Percentiles rank a stretch among this genome's conserved stretches.
Conservation (phyloP, 1,140 invertebrate species). For the Neoseiulus cucumeris region DNA sequence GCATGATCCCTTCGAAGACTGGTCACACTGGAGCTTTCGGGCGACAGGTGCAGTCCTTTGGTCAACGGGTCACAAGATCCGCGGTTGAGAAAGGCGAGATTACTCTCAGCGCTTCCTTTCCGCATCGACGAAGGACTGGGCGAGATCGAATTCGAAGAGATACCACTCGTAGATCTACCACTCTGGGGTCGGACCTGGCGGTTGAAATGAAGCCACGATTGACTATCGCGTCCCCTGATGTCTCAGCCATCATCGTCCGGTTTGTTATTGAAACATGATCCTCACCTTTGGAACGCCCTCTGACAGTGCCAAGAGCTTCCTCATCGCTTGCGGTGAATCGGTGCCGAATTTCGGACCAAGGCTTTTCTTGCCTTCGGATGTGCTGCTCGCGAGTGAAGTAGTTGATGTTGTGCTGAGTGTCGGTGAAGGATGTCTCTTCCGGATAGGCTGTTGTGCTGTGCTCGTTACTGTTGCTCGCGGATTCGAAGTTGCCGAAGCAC, state of each 20-base stretch:
- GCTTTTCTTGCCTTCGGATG: constrained; percentile 25
- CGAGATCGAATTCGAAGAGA: neutral
- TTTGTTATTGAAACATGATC: neutral
- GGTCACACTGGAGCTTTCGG: neutral
- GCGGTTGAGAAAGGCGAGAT: neutral
- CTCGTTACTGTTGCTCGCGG: neutral
- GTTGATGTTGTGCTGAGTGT: constrained; percentile 71
- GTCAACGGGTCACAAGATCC: neutral
- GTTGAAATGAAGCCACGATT: neutral
- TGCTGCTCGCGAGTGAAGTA: constrained; percentile 36
- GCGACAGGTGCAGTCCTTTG: neutral
- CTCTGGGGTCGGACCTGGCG: neutral
- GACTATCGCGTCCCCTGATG: too few relatives aligned
- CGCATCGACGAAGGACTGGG: neutral
- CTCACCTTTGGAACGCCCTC: constrained; percentile 24
- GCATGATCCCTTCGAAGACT: constrained; percentile 9
- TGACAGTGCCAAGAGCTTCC: constrained; percentile 71
- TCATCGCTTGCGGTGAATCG: constrained; percentile 80
- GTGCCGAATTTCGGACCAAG: constrained; percentile 45
- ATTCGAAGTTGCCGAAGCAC: constrained; percentile 20
- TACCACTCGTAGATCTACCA: neutral
- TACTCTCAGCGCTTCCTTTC: neutral
- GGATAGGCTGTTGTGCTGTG: constrained; percentile 25
- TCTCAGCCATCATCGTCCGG: too few relatives aligned
- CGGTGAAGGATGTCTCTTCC: constrained; percentile 57